Base-by-base conservation (phyloP, 1,140 invertebrate species). In the Aphelenchoides besseyi region DNA sequence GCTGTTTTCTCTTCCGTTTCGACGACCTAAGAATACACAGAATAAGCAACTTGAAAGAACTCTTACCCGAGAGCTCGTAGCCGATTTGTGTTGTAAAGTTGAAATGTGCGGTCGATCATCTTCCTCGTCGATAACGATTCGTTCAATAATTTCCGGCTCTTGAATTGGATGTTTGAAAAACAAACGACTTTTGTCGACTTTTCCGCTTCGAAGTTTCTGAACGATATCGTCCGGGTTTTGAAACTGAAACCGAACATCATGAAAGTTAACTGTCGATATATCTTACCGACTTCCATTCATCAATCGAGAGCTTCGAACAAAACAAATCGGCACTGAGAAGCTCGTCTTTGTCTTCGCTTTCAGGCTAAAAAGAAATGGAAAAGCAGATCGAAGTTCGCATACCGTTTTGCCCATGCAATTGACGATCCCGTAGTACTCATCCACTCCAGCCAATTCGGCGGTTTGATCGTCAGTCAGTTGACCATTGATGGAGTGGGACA, bases 211-310 rank as follows among this genome's bases (percentile, higher is more conserved):
- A 9, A 66, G 63, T 1, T 26, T 33, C 12, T 23, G n/a, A 33
- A 66, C 26, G 0, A 66, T 16, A n/a, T 66, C 63, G 16, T 66
- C 63, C 0, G 63, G 63, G 30, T 37, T 41, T 66, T 37, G 30
- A 12, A 35, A 16, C 63, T 66, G 32, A 1, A 1, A 33, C 16
- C 30, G 59, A 30, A 61, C 18, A 61, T 18, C 30, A 66, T n/a
- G 0, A 37, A 53, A 2, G 30, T 33, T 12, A 33, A 66, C 36
- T 1, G 8, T 16, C 36, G 5, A 66, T 18, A 1, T 23, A 29
- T 23, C 63, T 66, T 32, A 66, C 63, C 12, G 9, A 33, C n/a
- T 36, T 35, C 63, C 63, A 66, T 53, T 66, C 63, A 18, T 66
- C 63, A 29, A 23, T 16, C 2, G 2, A 36, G 1, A 66, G 48